Percentiles rank a stretch among this genome's conserved stretches.
Evolutionary conservation across 2,797 vertebrate genomes (phyloP).

Genomic region (Lepus oiostolus): DNA sequence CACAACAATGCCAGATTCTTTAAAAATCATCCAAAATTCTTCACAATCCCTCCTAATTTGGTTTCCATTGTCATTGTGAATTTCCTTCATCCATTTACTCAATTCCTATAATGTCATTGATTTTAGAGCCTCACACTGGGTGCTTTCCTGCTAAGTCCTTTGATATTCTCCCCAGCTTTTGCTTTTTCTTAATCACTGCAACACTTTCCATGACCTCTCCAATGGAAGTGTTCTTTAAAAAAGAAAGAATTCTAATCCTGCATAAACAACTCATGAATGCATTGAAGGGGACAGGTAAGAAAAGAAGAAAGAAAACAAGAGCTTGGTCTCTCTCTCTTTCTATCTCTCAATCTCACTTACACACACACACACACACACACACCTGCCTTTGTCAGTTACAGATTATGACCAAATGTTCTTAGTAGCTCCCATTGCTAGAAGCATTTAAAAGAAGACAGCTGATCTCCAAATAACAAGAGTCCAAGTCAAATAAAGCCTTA

Average conservation of each 20-base stretch:
- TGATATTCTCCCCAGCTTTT: background rate
- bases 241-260: background rate
- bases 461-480: slow-evolving; percentile 54
- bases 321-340: rapidly evolving
- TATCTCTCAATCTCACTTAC: background rate
- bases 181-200: background rate
- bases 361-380: background rate
- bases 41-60: background rate
- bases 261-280: background rate
- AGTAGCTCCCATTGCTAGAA: slow-evolving; percentile 51
- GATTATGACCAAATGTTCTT: slow-evolving; percentile 39
- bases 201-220: background rate
- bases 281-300: background rate
- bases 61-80: background rate
- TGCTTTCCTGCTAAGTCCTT: background rate
- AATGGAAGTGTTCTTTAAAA: background rate
- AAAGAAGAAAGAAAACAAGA: background rate
- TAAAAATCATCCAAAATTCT: background rate
- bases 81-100: background rate
- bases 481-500: slow-evolving; percentile 56
- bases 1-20: background rate
- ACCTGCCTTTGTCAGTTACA: slow-evolving; percentile 25
- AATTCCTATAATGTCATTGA: background rate
- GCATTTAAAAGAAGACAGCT: background rate
- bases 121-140: background rate